A percentile compares a stretch with the other conserved stretches of the same genome.
Evolutionary conservation across 2,797 vertebrate genomes (phyloP).

Genomic region (Characodon lateralis): DNA sequence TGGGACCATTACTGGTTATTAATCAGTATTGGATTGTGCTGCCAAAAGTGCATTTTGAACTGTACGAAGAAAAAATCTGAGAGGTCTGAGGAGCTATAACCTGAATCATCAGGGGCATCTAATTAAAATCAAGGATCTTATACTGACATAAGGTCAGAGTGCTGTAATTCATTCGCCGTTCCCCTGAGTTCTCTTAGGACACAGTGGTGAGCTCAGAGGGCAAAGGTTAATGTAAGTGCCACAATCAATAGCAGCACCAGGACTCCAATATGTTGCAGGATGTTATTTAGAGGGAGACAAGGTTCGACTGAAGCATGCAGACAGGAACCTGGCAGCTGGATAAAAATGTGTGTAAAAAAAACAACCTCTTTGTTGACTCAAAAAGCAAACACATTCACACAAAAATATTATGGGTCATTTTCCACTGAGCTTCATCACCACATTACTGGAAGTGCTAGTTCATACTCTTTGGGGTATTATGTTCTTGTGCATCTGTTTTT

Average conservation of each 20-base stretch:
- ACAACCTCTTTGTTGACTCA: slow-evolving; percentile 11
- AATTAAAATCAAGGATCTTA: slow-evolving; percentile 20
- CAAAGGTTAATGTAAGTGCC: slow-evolving; percentile 41
- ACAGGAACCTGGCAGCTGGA: background rate
- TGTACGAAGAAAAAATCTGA: background rate
- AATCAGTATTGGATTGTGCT: slow-evolving; percentile 11
- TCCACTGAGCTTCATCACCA: slow-evolving; percentile 38
- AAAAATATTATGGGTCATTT: slow-evolving; percentile 31
- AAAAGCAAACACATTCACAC: slow-evolving; percentile 10
- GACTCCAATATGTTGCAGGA: slow-evolving; percentile 23
- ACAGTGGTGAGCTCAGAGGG: slow-evolving; percentile 30
- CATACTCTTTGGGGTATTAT: slow-evolving; percentile 40
- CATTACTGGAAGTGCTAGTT: slow-evolving; percentile 45
- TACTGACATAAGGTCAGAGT: slow-evolving; percentile 26
- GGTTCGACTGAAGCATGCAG: background rate
- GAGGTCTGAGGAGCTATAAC: slow-evolving; percentile 1
- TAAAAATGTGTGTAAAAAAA: background rate
- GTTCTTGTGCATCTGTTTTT: slow-evolving; percentile 34
- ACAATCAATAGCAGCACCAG: slow-evolving; percentile 25
- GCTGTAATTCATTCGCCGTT: slow-evolving; percentile 21
- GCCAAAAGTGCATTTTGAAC: slow-evolving; percentile 11
- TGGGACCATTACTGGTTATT: slow-evolving; percentile 4
- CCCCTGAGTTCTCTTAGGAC: slow-evolving; percentile 14
- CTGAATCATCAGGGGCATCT: background rate
- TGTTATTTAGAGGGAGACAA: slow-evolving; percentile 8